Evolutionary conservation across 1,140 invertebrate genomes (phyloP), one percentile per base, ranked within the genome.

Genomic region (Calliphora vicina): DNA sequence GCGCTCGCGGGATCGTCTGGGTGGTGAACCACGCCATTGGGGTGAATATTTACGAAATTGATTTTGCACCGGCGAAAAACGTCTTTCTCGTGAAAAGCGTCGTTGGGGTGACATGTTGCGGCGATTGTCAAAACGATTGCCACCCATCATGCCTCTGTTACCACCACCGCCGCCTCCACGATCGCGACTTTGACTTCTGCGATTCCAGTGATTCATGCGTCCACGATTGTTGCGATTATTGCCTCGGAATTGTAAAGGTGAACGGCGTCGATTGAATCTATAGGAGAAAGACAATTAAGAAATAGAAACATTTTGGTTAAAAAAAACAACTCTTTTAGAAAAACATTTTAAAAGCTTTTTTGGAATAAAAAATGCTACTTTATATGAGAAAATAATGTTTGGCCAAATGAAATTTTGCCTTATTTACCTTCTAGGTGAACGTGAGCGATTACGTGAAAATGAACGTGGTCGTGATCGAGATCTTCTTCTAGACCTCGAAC

Each of bases 351-450:
- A 17, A 20, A 10, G 50, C n/a, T 5, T 29, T 29, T 29, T 45
- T 43, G 42, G 42, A 5, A 43, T 6, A 43, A 43, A 43, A 43
- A 43, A 43, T n/a, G n/a, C n/a, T n/a, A n/a, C n/a, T n/a, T n/a
- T n/a, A n/a, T n/a, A n/a, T n/a, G n/a, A n/a, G n/a, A n/a, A n/a
- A n/a, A n/a, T n/a, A n/a, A n/a, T n/a, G n/a, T n/a, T n/a, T n/a
- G n/a, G n/a, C n/a, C n/a, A n/a, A n/a, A n/a, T n/a, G n/a, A n/a
- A n/a, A n/a, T n/a, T n/a, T n/a, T n/a, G n/a, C n/a, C n/a, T n/a
- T n/a, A n/a, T n/a, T 85, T 83, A 90, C 89, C 89, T 85, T 81
- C 89, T 88, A 12, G 89, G 89, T 0, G 89, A 90, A 25, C 89
- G 85, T 12, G 89, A 90, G 0, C 88, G 85, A 29, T 86, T 85